Conservation (phyloP, 2,113 vertebrate species). For the Daubentonia madagascariensis region DNA sequence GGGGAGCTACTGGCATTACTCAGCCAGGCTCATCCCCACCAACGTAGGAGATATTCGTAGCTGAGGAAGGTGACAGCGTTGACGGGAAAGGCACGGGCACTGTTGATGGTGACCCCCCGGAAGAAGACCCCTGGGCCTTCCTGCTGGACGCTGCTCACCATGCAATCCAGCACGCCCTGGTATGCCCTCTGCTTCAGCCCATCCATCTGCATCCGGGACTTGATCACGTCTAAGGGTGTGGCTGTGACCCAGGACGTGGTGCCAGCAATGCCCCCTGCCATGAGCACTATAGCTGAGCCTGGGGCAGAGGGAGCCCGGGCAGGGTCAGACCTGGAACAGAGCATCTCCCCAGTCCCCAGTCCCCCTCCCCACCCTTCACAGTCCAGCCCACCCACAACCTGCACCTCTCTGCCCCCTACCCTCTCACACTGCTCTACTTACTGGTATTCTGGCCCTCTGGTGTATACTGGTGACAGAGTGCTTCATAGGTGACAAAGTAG, state of each 20-base stretch:
- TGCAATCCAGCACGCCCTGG: constrained; percentile 85
- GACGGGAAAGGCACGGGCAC: constrained; percentile 88
- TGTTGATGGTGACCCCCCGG: constrained; percentile 87
- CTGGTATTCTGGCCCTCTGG: constrained; percentile 80
- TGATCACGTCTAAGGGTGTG: constrained; percentile 90
- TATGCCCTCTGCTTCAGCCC: constrained; percentile 81
- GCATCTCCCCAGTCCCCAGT: accelerated
- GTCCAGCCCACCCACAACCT: accelerated
- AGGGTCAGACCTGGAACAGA: background rate
- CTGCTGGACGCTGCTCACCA: constrained; percentile 81
- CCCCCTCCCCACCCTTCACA: background rate
- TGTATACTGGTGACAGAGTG: constrained; percentile 79
- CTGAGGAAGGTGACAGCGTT: constrained; percentile 89
- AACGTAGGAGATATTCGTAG: constrained; percentile 85
- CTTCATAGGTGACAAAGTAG: constrained; percentile 87
- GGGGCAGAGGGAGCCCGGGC: background rate
- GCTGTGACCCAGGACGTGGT: constrained; percentile 85
- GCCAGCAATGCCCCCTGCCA: constrained; percentile 87
- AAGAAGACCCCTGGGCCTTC: constrained; percentile 87
- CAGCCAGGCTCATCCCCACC: constrained; percentile 51
- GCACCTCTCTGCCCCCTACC: background rate
- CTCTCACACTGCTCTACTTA: constrained; percentile 45
- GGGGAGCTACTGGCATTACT: accelerated
- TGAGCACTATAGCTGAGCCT: constrained; percentile 82
- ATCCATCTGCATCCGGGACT: constrained; percentile 89